Conservation (phyloP, 2,113 vertebrate species). For the Bubalus kerabau region DNA sequence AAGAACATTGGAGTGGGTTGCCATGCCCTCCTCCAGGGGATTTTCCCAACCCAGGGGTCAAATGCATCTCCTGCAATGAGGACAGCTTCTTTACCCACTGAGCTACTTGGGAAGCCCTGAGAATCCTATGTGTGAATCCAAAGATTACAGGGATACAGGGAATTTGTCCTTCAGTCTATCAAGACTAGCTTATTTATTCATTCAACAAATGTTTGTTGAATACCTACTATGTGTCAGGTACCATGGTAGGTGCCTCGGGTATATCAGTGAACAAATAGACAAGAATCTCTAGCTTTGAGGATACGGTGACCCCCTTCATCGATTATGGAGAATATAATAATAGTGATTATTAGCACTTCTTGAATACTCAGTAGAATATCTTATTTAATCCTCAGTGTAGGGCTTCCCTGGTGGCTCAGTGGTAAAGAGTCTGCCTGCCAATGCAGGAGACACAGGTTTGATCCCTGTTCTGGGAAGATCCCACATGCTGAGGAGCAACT, state of each 20-base stretch:
- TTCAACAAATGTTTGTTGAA: background rate
- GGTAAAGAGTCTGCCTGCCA: background rate
- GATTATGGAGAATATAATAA: background rate
- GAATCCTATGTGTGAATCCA: background rate
- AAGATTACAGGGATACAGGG: background rate
- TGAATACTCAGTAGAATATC: fast-evolving
- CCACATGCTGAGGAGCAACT: background rate
- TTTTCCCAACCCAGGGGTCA: background rate
- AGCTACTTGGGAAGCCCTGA: background rate
- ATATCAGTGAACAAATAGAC: background rate
- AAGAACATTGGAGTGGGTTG: background rate
- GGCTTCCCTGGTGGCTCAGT: background rate
- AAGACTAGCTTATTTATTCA: background rate
- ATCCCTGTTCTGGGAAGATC: background rate
- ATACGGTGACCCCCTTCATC: no score
- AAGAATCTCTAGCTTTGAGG: background rate
- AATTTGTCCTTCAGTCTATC: background rate
- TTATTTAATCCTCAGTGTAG: background rate
- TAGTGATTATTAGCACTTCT: no score
- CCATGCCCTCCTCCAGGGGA: background rate
- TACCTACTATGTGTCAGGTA: no score
- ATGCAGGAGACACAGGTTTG: background rate
- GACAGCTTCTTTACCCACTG: background rate
- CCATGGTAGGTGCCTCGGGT: fast-evolving
- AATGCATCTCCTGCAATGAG: background rate